Evolutionary conservation across 1,140 invertebrate genomes (phyloP), one percentile per base, ranked within the genome.

Genomic region (Lepidurus packardi): DNA sequence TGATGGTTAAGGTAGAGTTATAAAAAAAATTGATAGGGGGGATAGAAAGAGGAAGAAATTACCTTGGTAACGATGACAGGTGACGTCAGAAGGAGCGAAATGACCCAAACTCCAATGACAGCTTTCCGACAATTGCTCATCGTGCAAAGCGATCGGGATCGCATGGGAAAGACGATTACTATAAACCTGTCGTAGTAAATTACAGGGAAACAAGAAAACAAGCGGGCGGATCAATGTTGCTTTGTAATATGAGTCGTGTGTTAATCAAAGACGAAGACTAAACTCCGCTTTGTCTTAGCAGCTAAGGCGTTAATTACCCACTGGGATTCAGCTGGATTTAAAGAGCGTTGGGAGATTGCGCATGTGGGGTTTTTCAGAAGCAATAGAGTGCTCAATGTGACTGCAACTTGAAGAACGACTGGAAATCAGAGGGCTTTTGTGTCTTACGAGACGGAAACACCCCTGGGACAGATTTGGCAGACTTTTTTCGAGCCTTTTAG

Each of bases 81-180:
- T 9, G 82, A 75, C 1, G 86, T 82, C 42, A 87, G 79, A 2
- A 86, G 41, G 0, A 85, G 73, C 4, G 86, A 82, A 16, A 85
- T 42, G 8, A 85, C 73, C 86, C 86, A 87, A 42, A 87, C 85
- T 13, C 84, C 74, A 16, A 84, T n/a, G 41, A 87, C 82, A 1
- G 84, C 84, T 78, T 82, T 81, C 8, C 85, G 80, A 81, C 86
- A 86, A 80, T 86, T 87, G 77, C 83, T 85, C 78, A 86, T 82
- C 0, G 86, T 87, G 79, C 86, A 87, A 44, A 86, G 80, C 1
- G 85, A 84, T n/a, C 86, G 82, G 13, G 86, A 86, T 43, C 82
- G 78, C 83, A 87, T 87, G 0, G 86, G 86, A 81, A 84, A 86
- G 43, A 87, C 85, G 24, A 87, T 87, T n/a, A 87, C 86, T n/a